Percentiles rank a stretch among this genome's conserved stretches.
These are phyloP conservation scores for Priapulus caudatus DNA, from an alignment of 2,888 invertebrate species.

Conservation along the genomic window DNA sequence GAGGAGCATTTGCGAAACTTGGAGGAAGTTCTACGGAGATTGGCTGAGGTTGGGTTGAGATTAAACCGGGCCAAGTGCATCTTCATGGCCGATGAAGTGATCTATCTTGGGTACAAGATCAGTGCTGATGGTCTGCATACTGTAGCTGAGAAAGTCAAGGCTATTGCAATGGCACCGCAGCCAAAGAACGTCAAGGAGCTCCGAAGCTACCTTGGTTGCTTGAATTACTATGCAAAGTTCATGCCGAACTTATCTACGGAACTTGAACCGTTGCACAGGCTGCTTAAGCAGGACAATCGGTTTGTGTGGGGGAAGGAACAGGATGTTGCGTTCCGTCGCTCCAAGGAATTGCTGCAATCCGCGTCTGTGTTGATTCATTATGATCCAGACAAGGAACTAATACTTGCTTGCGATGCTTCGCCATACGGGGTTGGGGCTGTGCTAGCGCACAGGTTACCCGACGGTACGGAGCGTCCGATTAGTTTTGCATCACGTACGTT, in stretches of 20 bases:
- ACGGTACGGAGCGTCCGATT: constrained; percentile 18
- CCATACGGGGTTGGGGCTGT: constrained; percentile 22
- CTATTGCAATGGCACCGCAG: too few species aligned
- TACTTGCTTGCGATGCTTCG: constrained; percentile 21
- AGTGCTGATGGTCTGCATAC: too few species aligned
- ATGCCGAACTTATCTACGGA: constrained; percentile 12
- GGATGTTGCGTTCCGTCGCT: constrained; percentile 9
- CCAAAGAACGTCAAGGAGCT: too few species aligned
- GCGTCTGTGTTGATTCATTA: constrained; percentile 17
- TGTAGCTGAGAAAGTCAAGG: too few species aligned
- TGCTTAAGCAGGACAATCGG: constrained; percentile 7
- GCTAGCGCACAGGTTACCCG: constrained; percentile 17
- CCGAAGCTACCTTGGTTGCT: constrained; percentile 11
- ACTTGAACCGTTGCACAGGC: constrained; percentile 12
- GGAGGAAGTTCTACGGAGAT: too few species aligned
- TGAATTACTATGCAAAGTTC: constrained; percentile 15
- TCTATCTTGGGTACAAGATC: too few species aligned
- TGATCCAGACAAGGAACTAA: constrained; percentile 16
- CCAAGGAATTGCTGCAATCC: constrained; percentile 7
- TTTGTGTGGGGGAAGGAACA: constrained; percentile 11
- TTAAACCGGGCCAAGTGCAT: too few species aligned
- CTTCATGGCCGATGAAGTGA: too few species aligned
- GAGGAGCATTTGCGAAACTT: constrained; percentile 9
- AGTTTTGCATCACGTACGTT: constrained; percentile 22
- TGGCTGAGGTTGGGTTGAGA: too few species aligned